Conservation (phyloP, 1,140 invertebrate species). For the Oedothorax gibbosus region DNA sequence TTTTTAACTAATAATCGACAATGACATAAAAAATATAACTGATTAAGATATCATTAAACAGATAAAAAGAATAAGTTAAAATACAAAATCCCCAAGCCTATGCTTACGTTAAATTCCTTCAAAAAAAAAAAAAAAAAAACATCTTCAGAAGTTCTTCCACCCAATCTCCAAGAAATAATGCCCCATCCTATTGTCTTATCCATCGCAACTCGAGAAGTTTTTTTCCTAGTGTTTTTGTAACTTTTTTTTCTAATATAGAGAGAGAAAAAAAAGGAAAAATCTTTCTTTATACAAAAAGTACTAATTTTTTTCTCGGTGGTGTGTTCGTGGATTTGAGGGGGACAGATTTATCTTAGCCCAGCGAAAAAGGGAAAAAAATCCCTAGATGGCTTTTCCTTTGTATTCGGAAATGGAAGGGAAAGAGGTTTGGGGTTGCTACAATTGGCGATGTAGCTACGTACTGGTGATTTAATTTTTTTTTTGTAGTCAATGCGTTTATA, state of each 20-base stretch:
- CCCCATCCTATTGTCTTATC: constrained; percentile 40
- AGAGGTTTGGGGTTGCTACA: too few species aligned
- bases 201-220: neutral
- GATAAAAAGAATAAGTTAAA: too few species aligned
- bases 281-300: constrained; percentile 12
- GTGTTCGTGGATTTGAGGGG: constrained; percentile 54
- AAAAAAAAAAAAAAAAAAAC: neutral
- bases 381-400: constrained; percentile 50
- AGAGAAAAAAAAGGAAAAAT: neutral
- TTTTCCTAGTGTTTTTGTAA: neutral
- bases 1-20: too few species aligned
- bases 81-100: too few species aligned
- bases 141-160: constrained; percentile 5
- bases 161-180: constrained; percentile 58
- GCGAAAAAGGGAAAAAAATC: neutral
- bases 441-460: too few species aligned
- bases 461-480: too few species aligned
- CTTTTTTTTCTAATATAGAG: neutral
- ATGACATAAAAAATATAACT: too few species aligned
- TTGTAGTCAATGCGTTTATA: too few species aligned
- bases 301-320: constrained; percentile 18
- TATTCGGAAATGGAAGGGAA: constrained; percentile 36
- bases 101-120: too few species aligned
- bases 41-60: too few species aligned
- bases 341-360: constrained; percentile 51